These are phyloP conservation scores for Sebastes iracundus DNA, from an alignment of 2,797 vertebrate genomes.

Conservation along the genomic window DNA sequence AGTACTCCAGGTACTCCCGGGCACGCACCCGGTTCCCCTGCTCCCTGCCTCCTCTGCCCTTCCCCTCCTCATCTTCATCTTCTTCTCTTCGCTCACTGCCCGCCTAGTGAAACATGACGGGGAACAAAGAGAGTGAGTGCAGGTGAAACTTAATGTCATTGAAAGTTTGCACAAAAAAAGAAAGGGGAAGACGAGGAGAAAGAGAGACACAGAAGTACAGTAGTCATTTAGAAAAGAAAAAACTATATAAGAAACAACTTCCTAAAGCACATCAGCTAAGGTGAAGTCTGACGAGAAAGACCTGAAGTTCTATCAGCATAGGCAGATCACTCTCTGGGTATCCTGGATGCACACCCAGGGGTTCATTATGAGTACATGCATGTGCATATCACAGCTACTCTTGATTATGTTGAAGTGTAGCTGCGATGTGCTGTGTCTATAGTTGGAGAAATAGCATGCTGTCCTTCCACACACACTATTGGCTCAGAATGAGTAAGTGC, in stretches of 20 bases:
- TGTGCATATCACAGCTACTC: constrained; percentile 42
- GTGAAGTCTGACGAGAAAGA: not conserved
- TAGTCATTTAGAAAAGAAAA: not conserved
- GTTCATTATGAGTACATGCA: constrained; percentile 12
- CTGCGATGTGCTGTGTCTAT: constrained; percentile 60
- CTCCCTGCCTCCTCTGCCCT: constrained; percentile 80
- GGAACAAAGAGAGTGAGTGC: constrained; percentile 14
- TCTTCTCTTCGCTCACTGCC: constrained; percentile 81
- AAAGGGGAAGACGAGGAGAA: not conserved
- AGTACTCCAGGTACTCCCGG: constrained; percentile 97
- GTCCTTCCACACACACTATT: constrained; percentile 57
- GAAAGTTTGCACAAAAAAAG: not conserved
- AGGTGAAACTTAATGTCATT: not conserved
- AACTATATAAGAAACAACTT: not conserved
- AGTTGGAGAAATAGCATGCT: constrained; percentile 49
- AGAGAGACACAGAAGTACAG: not conserved
- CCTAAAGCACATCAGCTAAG: not conserved
- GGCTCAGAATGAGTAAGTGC: constrained; percentile 71
- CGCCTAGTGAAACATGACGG: constrained; percentile 62
- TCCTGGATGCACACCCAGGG: constrained; percentile 1
- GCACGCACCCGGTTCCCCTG: constrained; percentile 92
- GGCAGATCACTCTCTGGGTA: not conserved
- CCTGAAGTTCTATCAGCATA: not conserved
- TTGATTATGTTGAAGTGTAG: constrained; percentile 49
- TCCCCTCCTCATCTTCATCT: constrained; percentile 71